Conservation (phyloP, 2,888 invertebrate species). For the Troilus luridus region DNA sequence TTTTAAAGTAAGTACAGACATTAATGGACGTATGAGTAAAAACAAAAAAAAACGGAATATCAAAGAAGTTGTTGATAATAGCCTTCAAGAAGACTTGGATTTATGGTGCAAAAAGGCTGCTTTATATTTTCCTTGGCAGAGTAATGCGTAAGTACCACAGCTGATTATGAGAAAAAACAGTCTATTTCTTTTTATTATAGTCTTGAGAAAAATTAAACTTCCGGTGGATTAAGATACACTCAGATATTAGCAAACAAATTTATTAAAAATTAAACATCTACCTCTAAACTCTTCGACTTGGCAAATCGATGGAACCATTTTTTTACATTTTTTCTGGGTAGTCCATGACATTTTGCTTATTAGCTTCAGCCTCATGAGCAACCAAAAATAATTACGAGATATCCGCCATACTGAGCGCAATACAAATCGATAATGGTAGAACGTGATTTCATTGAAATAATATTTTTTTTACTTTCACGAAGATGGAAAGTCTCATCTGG, state of each 20-base stretch:
- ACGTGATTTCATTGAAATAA: not conserved
- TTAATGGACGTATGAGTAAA: not conserved
- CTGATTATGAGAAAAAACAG: not conserved
- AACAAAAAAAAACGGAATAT: not conserved
- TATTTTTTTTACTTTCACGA: conserved; percentile 30
- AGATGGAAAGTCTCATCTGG: conserved; percentile 15
- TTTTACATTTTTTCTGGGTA: not conserved
- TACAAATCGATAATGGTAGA: not conserved
- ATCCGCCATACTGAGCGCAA: not conserved
- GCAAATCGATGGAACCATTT: not conserved
- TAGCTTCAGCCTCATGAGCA: not conserved
- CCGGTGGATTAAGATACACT: not conserved
- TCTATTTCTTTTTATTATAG: not conserved
- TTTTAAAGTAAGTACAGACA: not conserved
- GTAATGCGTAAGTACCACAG: not conserved
- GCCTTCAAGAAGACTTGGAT: not conserved
- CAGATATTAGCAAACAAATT: not conserved
- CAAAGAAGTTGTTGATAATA: not conserved
- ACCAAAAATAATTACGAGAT: not conserved
- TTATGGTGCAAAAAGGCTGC: not conserved
- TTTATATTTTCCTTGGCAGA: not conserved
- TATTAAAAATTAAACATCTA: not conserved
- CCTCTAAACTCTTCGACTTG: not conserved
- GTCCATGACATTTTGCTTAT: not conserved
- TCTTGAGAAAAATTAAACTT: not conserved